Conservation (phyloP, 1,140 invertebrate genomes). For the Macrobrachium nipponense region DNA sequence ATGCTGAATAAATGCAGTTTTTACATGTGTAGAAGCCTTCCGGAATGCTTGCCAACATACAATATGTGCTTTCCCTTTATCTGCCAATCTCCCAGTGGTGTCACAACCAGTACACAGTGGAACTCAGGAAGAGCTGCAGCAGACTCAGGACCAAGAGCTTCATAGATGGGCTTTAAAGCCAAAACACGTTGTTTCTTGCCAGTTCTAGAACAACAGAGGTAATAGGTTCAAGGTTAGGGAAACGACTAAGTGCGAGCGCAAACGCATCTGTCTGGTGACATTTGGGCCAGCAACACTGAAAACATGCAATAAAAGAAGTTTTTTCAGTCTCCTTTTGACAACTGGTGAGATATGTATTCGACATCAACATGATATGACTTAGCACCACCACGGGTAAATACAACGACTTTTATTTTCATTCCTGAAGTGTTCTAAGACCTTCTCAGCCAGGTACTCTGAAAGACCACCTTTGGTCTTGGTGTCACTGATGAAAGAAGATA, state of each 20-base stretch:
- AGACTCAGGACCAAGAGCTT: constrained; percentile 12
- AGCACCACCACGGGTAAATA: neutral
- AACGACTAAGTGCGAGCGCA: neutral
- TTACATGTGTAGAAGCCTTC: neutral
- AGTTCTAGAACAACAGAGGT: constrained; percentile 6
- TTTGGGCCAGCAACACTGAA: too few species aligned
- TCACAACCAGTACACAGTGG: too few species aligned
- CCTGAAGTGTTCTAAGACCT: too few species aligned
- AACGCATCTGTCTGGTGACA: constrained; percentile 4
- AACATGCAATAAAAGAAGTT: neutral
- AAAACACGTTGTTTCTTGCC: neutral
- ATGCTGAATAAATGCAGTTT: too few species aligned
- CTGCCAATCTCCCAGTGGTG: neutral
- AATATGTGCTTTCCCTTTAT: constrained; percentile 9
- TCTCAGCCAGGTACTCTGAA: too few species aligned
- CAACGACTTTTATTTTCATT: neutral
- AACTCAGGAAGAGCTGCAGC: neutral
- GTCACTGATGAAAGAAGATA: too few species aligned
- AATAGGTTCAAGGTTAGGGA: neutral
- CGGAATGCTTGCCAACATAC: too few species aligned
- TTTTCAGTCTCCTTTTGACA: neutral
- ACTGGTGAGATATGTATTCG: neutral
- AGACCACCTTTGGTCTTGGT: too few species aligned
- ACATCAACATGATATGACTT: neutral
- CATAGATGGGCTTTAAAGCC: neutral